Percentiles rank a stretch among this genome's conserved stretches.
These are phyloP conservation scores for Dilophus febrilis DNA, from an alignment of 2,888 invertebrate genomes.

Conservation along the genomic window DNA sequence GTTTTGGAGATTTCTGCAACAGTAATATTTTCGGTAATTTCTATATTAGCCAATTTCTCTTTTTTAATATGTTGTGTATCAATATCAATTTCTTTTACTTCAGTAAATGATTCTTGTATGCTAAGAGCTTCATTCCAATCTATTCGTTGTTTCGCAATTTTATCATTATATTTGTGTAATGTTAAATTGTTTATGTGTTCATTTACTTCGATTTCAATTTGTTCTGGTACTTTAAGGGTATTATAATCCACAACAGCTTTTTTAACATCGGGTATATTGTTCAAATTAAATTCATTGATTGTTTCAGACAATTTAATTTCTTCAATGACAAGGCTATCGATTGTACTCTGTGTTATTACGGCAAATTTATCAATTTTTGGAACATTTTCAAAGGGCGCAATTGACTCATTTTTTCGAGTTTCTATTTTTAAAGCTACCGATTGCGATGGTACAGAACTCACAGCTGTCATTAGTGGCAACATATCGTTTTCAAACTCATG, in stretches of 20 bases:
- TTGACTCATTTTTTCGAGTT: too few species aligned
- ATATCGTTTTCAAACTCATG: not conserved
- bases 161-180: not conserved
- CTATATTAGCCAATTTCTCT: too few species aligned
- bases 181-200: not conserved
- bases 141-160: not conserved
- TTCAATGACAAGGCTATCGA: slow-evolving; percentile 25
- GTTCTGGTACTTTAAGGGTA: not conserved
- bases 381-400: too few species aligned
- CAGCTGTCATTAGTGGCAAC: slow-evolving; percentile 11
- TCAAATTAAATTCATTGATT: slow-evolving; percentile 9
- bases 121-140: not conserved
- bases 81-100: not conserved
- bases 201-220: slow-evolving; percentile 2
- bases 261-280: slow-evolving; percentile 14
- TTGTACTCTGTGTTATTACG: slow-evolving; percentile 4
- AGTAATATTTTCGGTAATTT: too few species aligned
- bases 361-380: too few species aligned
- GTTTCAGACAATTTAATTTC: slow-evolving; percentile 27
- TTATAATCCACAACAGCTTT: slow-evolving; percentile 11
- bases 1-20: slow-evolving; percentile 9
- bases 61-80: too few species aligned
- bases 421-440: slow-evolving; percentile 4
- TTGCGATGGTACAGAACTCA: too few species aligned
- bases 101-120: not conserved